These are phyloP conservation scores for Danio choprae DNA, from an alignment of 2,797 vertebrate genomes.

Conservation along the genomic window DNA sequence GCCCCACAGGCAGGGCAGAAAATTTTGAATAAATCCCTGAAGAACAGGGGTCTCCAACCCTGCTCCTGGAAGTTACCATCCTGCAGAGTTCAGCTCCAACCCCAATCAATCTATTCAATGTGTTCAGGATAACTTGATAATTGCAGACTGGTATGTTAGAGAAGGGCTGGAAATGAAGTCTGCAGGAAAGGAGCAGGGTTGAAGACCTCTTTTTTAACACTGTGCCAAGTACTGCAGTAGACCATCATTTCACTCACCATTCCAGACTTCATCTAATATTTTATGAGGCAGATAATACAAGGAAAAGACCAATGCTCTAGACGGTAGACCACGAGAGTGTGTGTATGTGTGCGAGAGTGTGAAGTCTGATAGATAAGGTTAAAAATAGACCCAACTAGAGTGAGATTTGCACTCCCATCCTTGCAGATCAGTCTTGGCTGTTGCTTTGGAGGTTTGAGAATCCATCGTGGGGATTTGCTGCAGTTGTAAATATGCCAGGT, in stretches of 20 bases:
- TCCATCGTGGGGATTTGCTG: conserved; percentile 45
- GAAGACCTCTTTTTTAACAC: neutral
- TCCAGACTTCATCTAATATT: conserved; percentile 23
- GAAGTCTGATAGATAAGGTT: conserved; percentile 68
- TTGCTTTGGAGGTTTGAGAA: conserved; percentile 45
- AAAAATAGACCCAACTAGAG: conserved; percentile 72
- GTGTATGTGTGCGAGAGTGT: conserved; percentile 37
- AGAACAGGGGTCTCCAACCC: neutral
- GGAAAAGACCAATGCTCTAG: conserved; percentile 29
- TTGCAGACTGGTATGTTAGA: too few species aligned
- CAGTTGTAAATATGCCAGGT: conserved; percentile 58
- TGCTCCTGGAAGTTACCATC: too few species aligned
- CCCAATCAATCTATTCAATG: too few species aligned
- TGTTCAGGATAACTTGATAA: too few species aligned
- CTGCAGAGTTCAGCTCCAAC: too few species aligned
- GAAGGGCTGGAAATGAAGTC: too few species aligned
- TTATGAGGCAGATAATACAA: conserved; percentile 42
- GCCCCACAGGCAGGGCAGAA: conserved; percentile 10
- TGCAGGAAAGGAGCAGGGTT: neutral
- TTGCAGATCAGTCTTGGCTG: conserved; percentile 65
- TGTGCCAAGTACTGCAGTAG: conserved; percentile 22
- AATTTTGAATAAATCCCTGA: conserved; percentile 4
- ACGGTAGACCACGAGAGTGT: conserved; percentile 38
- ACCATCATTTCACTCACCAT: conserved; percentile 23
- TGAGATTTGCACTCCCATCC: conserved; percentile 72